Evolutionary conservation across 2,113 vertebrate species (phyloP).

Genomic region (Prunella himalayana): DNA sequence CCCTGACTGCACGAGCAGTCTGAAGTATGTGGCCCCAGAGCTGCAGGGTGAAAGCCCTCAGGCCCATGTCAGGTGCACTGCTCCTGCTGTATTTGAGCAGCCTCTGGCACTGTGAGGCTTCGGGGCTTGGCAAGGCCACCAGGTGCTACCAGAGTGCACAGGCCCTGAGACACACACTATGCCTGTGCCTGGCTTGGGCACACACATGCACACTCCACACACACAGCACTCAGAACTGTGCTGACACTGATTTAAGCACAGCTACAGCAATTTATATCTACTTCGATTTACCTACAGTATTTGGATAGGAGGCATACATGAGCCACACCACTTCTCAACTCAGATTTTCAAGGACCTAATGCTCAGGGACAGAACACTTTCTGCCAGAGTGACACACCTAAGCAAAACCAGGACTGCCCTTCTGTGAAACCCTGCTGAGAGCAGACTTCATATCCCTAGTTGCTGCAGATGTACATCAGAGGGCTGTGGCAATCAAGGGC

Average conservation of each 20-base stretch:
- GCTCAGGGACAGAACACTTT: background rate
- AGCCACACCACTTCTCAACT: background rate
- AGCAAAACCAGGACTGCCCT: background rate
- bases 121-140: rapidly evolving
- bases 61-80: rapidly evolving
- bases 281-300: background rate
- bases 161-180: background rate
- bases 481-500: background rate
- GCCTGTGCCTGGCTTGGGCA: background rate
- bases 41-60: rapidly evolving
- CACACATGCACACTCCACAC: rapidly evolving
- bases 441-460: background rate
- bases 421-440: rapidly evolving
- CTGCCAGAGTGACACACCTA: background rate
- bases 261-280: rapidly evolving
- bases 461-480: background rate
- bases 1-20: rapidly evolving
- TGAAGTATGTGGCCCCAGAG: rapidly evolving
- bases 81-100: background rate
- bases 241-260: rapidly evolving
- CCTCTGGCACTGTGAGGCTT: rapidly evolving
- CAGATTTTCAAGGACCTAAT: background rate
- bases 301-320: background rate
- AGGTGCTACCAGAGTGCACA: background rate
- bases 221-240: background rate